phyloP scores from a whole-genome alignment of 2,797 vertebrate genomes.

The Podarcis siculus region DNA sequence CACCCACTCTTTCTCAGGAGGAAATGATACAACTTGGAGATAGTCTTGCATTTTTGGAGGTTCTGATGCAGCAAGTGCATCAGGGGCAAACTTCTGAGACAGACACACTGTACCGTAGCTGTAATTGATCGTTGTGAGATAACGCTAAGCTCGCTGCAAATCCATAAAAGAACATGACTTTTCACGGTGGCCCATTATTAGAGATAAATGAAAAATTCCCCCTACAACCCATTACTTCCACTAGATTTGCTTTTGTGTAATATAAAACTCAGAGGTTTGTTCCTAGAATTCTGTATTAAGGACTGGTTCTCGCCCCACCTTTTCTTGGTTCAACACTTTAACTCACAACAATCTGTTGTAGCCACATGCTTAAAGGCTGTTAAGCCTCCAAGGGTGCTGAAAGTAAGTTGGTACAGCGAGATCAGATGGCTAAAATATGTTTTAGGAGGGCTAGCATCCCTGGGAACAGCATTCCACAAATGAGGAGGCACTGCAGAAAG shows the following conservation, averaged over 20 bases:
- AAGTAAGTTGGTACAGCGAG: neutral
- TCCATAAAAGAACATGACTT: neutral
- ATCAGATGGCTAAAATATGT: neutral
- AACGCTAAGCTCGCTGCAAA: neutral
- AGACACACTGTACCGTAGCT: neutral
- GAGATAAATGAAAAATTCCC: neutral
- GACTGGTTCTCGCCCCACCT: neutral
- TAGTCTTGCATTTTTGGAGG: neutral
- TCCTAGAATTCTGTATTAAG: neutral
- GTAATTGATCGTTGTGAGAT: neutral
- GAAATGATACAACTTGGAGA: neutral
- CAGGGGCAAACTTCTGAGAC: neutral
- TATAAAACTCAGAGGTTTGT: neutral
- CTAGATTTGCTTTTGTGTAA: slow-evolving; percentile 1
- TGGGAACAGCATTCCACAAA: too few species aligned
- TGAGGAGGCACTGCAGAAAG: too few species aligned
- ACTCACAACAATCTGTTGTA: neutral
- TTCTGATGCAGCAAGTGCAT: neutral
- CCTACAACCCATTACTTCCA: neutral
- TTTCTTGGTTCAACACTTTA: neutral
- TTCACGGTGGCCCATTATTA: neutral
- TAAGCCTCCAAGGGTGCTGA: neutral
- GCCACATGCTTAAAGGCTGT: neutral
- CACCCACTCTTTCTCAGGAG: neutral
- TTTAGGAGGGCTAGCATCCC: neutral